phyloP scores from a whole-genome alignment of 2,888 invertebrate species.

The Drepanosiphum platanoidis region DNA sequence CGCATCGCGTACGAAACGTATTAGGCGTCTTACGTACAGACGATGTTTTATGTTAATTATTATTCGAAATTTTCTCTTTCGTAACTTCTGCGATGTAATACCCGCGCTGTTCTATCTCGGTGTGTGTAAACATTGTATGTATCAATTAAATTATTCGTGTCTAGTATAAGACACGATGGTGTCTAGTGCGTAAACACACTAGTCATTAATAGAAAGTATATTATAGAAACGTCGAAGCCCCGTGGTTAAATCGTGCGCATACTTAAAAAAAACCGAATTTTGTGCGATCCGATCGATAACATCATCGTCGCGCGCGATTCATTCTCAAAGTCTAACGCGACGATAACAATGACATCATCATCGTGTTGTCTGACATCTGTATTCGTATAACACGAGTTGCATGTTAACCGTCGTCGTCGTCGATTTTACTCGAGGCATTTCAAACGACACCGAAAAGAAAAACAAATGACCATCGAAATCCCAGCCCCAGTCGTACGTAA shows the following conservation, averaged over 20 bases:
- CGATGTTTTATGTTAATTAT: constrained; percentile 26
- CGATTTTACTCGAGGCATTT: too few relatives aligned
- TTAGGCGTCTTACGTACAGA: too few relatives aligned
- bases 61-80: constrained; percentile 39
- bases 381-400: too few relatives aligned
- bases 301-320: too few relatives aligned
- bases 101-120: constrained; percentile 13
- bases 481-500: too few relatives aligned
- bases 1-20: too few relatives aligned
- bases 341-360: too few relatives aligned
- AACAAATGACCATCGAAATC: too few relatives aligned
- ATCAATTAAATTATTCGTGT: constrained; percentile 15
- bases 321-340: too few relatives aligned
- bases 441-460: too few relatives aligned
- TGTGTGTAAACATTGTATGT: not conserved
- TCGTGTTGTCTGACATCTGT: too few relatives aligned
- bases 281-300: not conserved
- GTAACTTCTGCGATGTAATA: not conserved
- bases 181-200: not conserved
- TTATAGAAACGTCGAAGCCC: not conserved
- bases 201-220: constrained; percentile 45
- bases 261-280: not conserved
- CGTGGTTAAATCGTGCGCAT: not conserved
- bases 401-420: too few relatives aligned
- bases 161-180: not conserved